These are phyloP conservation scores for Gavialis gangeticus DNA, from an alignment of 2,113 vertebrate species.

Conservation along the genomic window DNA sequence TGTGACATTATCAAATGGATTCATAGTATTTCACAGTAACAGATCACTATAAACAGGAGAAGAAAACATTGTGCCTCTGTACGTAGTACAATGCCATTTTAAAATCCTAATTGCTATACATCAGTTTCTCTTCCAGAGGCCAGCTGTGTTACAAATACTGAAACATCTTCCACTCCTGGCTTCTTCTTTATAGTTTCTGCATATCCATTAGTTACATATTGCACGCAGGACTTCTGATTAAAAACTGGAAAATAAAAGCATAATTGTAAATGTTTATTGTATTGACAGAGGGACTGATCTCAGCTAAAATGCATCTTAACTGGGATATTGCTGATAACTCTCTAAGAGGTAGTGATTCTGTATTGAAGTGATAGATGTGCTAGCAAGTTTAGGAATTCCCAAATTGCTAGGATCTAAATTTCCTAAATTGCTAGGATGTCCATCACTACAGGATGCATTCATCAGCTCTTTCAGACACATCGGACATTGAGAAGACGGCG, in stretches of 20 bases:
- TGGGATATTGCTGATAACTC: not conserved
- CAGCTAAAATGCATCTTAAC: not conserved
- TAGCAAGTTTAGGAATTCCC: not conserved
- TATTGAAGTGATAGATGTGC: not conserved
- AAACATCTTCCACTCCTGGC: not conserved
- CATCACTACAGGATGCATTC: not conserved
- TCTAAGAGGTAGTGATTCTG: not conserved
- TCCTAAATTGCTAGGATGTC: not conserved
- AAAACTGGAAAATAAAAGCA: slow-evolving; percentile 65
- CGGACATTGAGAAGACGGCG: not conserved
- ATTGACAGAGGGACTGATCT: too few relatives aligned
- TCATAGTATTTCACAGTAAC: not conserved
- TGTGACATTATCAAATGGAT: not conserved
- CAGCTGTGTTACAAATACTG: not conserved
- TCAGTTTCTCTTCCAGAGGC: slow-evolving; percentile 53
- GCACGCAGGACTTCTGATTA: slow-evolving; percentile 74
- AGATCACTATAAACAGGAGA: not conserved
- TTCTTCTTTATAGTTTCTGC: slow-evolving; percentile 41
- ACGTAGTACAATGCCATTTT: rapidly evolving
- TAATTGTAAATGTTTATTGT: not conserved
- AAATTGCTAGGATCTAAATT: not conserved
- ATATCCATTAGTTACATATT: slow-evolving; percentile 72
- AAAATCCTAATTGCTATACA: slow-evolving; percentile 6
- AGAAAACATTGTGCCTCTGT: not conserved
- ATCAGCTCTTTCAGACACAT: too few relatives aligned